Evolutionary conservation across 2,797 vertebrate genomes (phyloP).

Genomic region (Simalia tracyae): DNA sequence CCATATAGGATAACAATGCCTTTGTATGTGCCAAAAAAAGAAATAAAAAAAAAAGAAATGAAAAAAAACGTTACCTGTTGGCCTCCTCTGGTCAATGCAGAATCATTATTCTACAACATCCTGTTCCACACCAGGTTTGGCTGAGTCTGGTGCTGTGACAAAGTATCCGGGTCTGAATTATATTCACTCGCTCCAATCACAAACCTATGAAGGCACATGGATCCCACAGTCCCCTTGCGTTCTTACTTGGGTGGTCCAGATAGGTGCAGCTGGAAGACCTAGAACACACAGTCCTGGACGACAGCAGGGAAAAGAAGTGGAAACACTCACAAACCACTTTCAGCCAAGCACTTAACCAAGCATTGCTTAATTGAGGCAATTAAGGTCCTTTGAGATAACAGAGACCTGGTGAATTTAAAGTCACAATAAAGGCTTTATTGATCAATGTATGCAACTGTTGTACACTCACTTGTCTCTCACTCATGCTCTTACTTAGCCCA

Average conservation of each 20-base stretch:
- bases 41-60: background rate
- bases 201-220: background rate
- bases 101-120: background rate
- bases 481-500: background rate
- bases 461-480: background rate
- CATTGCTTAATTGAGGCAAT: background rate
- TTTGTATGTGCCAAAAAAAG: background rate
- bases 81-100: background rate
- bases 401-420: background rate
- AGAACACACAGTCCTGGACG: background rate
- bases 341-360: background rate
- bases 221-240: background rate
- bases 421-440: background rate
- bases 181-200: background rate
- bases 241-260: background rate
- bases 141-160: background rate
- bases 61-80: background rate
- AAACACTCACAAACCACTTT: background rate
- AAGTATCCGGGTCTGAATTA: background rate
- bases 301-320: background rate
- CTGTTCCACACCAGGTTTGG: background rate
- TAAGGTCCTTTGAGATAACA: background rate
- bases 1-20: background rate
- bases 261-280: background rate
- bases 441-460: background rate